Evolutionary conservation across 2,888 invertebrate species (phyloP).

Genomic region (Sinhomidia bicolor): DNA sequence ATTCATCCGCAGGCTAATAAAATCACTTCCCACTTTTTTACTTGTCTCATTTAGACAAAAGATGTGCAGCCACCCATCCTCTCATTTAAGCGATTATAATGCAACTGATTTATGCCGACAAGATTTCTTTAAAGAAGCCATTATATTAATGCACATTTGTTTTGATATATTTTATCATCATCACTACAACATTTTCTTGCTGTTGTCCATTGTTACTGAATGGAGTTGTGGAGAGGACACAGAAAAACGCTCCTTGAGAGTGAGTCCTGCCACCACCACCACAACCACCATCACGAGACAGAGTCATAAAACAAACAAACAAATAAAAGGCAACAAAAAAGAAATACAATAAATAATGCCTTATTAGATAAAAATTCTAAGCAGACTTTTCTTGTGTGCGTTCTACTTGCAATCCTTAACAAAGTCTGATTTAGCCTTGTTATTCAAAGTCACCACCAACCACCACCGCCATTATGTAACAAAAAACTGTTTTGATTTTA

Average conservation of each 20-base stretch:
- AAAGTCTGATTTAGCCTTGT: no score
- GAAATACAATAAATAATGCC: background rate
- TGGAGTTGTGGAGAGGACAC: background rate
- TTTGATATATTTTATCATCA: constrained; percentile 65
- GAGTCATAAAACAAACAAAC: constrained; percentile 33
- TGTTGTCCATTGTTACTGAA: constrained; percentile 59
- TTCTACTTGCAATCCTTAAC: no score
- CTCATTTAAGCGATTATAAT: constrained; percentile 65
- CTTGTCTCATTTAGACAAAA: constrained; percentile 69
- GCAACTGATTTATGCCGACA: constrained; percentile 72
- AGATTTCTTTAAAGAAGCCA: constrained; percentile 68
- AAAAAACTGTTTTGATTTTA: background rate
- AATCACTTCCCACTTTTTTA: constrained; percentile 70
- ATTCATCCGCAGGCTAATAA: constrained; percentile 66
- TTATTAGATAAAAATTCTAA: no score
- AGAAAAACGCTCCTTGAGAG: no score
- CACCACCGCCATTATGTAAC: no score
- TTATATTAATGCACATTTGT: constrained; percentile 66
- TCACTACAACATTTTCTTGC: constrained; percentile 44
- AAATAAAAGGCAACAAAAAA: background rate
- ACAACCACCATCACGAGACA: background rate
- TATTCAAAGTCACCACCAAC: no score
- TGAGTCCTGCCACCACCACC: no score
- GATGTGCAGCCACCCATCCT: constrained; percentile 68
- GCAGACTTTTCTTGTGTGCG: no score